Evolutionary conservation across 2,888 invertebrate genomes (phyloP).

Genomic region (Furcula furcula): DNA sequence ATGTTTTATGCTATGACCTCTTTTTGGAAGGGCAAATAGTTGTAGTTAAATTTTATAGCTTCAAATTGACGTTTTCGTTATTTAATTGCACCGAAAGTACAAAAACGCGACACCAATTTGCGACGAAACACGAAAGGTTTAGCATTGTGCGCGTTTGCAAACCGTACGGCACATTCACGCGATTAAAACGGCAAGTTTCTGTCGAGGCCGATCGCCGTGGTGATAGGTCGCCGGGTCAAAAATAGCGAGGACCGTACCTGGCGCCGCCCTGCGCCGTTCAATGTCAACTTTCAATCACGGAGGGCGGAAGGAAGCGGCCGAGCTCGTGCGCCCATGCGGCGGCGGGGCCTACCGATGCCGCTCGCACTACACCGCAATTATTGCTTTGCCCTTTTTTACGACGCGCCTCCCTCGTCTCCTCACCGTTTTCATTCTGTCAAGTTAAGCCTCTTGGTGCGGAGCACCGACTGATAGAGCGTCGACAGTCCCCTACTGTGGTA

Average conservation of each 20-base stretch:
- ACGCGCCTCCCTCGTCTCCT: slow-evolving; percentile 52
- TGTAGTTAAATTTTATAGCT: slow-evolving; percentile 8
- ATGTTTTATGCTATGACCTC: slow-evolving; percentile 13
- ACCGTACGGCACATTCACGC: slow-evolving; percentile 67
- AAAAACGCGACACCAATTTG: slow-evolving; percentile 54
- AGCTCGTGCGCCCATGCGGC: slow-evolving; percentile 62
- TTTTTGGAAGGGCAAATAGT: slow-evolving; percentile 10
- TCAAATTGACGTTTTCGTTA: slow-evolving; percentile 33
- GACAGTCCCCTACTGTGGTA: slow-evolving; percentile 34
- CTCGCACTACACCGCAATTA: slow-evolving; percentile 55
- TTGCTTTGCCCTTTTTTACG: slow-evolving; percentile 62
- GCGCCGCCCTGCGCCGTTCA: slow-evolving; percentile 73
- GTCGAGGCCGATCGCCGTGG: slow-evolving; percentile 74
- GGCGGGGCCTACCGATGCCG: slow-evolving; percentile 33
- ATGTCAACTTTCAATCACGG: slow-evolving; percentile 78
- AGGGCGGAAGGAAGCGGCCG: slow-evolving; percentile 68
- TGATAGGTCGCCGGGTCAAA: slow-evolving; percentile 79
- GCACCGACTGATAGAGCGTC: slow-evolving; percentile 46
- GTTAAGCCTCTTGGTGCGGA: slow-evolving; percentile 54
- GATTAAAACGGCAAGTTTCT: slow-evolving; percentile 72
- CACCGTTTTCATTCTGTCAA: slow-evolving; percentile 62
- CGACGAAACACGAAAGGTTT: slow-evolving; percentile 52
- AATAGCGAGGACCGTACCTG: slow-evolving; percentile 77
- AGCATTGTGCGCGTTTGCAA: slow-evolving; percentile 62
- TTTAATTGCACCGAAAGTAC: slow-evolving; percentile 45